phyloP scores from a whole-genome alignment of 1,140 invertebrate species.

The Tenebrio molitor region DNA sequence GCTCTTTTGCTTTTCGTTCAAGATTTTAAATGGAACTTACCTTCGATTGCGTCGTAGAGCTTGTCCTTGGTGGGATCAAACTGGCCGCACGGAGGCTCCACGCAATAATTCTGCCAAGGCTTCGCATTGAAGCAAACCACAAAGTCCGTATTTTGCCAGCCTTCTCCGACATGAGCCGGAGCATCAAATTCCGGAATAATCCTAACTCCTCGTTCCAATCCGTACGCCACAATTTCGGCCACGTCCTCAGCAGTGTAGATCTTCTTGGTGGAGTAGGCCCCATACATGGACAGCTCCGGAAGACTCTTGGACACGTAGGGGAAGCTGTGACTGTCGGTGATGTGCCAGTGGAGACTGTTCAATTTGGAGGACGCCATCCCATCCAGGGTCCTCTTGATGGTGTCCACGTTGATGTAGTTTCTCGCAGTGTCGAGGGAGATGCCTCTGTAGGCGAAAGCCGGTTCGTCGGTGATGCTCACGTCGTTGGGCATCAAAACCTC shows the following conservation, averaged over 20 bases:
- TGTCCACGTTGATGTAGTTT: slow-evolving; percentile 78
- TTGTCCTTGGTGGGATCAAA: slow-evolving; percentile 82
- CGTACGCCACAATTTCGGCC: slow-evolving; percentile 77
- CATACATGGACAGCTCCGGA: slow-evolving; percentile 79
- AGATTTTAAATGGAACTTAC: too few species aligned
- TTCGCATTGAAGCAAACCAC: slow-evolving; percentile 79
- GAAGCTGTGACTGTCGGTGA: slow-evolving; percentile 91
- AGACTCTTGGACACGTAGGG: slow-evolving; percentile 79
- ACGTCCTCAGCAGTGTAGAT: slow-evolving; percentile 72
- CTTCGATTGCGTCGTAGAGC: slow-evolving; percentile 80
- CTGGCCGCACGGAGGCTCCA: slow-evolving; percentile 90
- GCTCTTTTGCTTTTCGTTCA: too few species aligned
- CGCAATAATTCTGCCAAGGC: slow-evolving; percentile 83
- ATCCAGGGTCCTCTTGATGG: slow-evolving; percentile 82
- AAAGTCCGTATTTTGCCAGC: slow-evolving; percentile 82
- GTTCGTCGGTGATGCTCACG: slow-evolving; percentile 76
- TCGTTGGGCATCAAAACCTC: slow-evolving; percentile 74
- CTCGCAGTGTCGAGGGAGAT: slow-evolving; percentile 83
- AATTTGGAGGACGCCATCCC: slow-evolving; percentile 86
- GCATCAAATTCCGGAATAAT: slow-evolving; percentile 90
- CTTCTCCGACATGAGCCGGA: slow-evolving; percentile 89
- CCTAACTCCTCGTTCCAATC: slow-evolving; percentile 77
- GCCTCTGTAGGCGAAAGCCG: slow-evolving; percentile 82
- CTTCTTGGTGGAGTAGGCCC: slow-evolving; percentile 79
- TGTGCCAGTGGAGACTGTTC: slow-evolving; percentile 92